Evolutionary conservation across 2,888 invertebrate genomes (phyloP), one percentile per base, ranked within the genome.

Genomic region (Molorchus minor): DNA sequence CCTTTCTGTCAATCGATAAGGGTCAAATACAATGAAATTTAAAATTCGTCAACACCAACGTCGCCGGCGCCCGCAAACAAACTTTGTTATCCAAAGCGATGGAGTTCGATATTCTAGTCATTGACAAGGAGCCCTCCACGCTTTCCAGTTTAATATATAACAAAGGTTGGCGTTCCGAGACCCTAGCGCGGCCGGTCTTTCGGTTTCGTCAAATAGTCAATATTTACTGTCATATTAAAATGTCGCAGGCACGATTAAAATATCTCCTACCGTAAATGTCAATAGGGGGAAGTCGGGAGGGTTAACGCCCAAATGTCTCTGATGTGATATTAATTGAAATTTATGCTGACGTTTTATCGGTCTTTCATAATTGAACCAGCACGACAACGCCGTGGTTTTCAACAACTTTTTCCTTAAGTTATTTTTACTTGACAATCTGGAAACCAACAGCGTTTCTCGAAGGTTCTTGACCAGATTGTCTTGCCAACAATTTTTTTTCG

Each of bases 161-260:
- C 25, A 29, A 45, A 33, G 20, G 30, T 17, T 33, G 46, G 19
- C 33, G 33, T 10, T 19, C 12, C 46, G 16, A 45, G 30, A 29
- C 16, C 30, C 10, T 29, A 45, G 33, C 43, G 19, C 33, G n/a
- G 46, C 30, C 33, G 17, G 19, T 29, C 44, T 44, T 29, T 29
- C 25, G 13, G 44, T 29, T 15, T 25, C 15, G 19, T 19, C 33
- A 46, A 46, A 46, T 46, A 46, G 33, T 46, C 46, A 46, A 46
- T 46, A 46, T 46, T 46, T 46, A 33, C 46, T 33, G 25, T 46
- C 16, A 33, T 33, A 46, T 46, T 30, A 46, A 33, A 46, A 46
- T 46, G 46, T 46, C 46, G 33, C 46, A 33, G 12, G 19, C 19
- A 15, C 46, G 46, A 46, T 46, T 46, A 43, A 46, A 46, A 46